Evolutionary conservation across 2,113 vertebrate species (phyloP).

Genomic region (Puffinus mauretanicus): DNA sequence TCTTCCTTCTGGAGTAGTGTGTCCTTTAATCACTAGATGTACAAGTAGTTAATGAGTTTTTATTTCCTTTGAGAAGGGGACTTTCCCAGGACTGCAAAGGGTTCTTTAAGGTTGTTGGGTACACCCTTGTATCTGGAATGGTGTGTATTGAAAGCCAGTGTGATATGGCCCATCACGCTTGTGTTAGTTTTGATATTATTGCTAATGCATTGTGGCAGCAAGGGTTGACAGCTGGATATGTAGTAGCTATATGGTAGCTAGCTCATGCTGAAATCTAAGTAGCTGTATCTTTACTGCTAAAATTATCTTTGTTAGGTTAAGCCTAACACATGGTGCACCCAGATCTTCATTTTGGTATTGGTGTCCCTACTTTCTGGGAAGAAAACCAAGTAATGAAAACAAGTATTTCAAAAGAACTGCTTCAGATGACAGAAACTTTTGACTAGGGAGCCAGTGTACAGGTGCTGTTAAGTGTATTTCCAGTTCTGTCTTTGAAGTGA

Average conservation of each 20-base stretch:
- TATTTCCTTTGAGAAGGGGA: neutral
- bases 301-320: constrained; percentile 25
- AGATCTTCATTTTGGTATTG: constrained; percentile 11
- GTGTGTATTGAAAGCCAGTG: neutral
- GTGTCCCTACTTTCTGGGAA: neutral
- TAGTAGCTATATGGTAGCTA: neutral
- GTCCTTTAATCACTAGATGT: neutral
- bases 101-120: neutral
- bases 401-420: constrained; percentile 4
- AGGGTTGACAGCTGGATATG: neutral
- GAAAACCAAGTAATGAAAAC: constrained; percentile 12
- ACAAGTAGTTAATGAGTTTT: neutral
- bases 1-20: neutral
- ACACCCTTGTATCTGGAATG: neutral
- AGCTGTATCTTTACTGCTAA: constrained; percentile 19
- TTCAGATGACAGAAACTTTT: neutral
- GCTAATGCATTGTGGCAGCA: neutral
- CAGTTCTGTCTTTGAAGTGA: neutral
- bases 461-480: neutral
- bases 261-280: constrained; percentile 1
- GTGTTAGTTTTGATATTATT: neutral
- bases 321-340: neutral
- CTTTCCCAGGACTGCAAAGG: neutral
- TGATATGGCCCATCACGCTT: neutral
- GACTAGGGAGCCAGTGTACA: neutral